Base-by-base conservation (phyloP, 2,888 invertebrate genomes). In the Ornithoptera priamus region DNA sequence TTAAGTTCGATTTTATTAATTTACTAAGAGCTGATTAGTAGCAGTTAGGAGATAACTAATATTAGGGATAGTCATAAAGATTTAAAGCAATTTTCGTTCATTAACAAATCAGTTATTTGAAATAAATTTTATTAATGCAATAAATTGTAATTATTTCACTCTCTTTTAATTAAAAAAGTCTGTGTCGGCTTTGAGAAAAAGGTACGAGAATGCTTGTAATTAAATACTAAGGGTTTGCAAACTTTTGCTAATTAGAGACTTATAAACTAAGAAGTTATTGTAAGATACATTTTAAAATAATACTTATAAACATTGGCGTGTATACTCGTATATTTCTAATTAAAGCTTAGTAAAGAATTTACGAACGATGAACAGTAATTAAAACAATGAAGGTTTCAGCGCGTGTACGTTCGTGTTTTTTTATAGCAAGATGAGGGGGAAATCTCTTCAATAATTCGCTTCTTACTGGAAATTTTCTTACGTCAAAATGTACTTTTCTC, bases 201-300 rank as follows among this genome's bases (percentile, higher is more conserved):
- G 12, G 57, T 58, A 58, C n/a, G n/a, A 24, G 57, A 58, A 22
- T 12, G 24, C 22, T 12, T 53, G n/a, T 58, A 58, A 58, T 58
- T 20, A 57, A 57, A 57, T 58, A 58, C 12, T 10, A 24, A 58
- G 57, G 57, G 24, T 58, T 58, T 58, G 20, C 57, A 58, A 58
- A 22, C 57, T 58, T 22, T 22, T 58, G 2, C 61, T 66, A 66
- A 66, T 59, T 42, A 46, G 1, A 17, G 12, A 22, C 57, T 22
- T 22, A 24, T 22, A 22, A 57, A 22, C n/a, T 58, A 22, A 22
- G 12, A 58, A 12, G 1, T 22, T 58, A 53, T 53, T 53, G 53
- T 53, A 7, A 2, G 50, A 17, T 17, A 18, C 53, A 18, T 53
- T 50, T 53, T 53, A 53, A 53, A 53, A 53, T 18, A 53, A n/a